Evolutionary conservation across 2,888 invertebrate genomes (phyloP).

Genomic region (Melinaea marsaeus): DNA sequence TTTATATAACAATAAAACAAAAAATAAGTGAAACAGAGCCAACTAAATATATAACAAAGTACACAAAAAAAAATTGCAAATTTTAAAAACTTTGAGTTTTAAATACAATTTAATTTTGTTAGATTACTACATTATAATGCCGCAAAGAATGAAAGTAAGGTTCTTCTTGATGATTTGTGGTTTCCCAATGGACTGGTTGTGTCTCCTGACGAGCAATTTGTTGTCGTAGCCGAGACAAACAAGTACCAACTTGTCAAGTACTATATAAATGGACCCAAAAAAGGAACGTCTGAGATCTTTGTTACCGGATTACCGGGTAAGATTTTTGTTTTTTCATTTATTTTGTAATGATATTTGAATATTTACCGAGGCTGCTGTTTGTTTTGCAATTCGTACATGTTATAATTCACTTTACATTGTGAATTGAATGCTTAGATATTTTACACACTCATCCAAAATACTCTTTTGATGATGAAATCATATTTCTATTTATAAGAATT

Average conservation of each 20-base stretch:
- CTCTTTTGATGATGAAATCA: no score
- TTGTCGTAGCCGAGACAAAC: constrained; percentile 87
- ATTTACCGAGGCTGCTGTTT: background rate
- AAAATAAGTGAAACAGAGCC: no score
- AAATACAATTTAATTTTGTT: constrained; percentile 29
- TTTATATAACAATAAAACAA: no score
- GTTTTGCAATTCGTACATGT: no score
- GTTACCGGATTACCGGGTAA: constrained; percentile 87
- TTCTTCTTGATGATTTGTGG: constrained; percentile 85
- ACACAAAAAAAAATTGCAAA: no score
- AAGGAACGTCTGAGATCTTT: constrained; percentile 88
- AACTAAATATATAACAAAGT: no score
- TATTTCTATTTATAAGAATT: no score
- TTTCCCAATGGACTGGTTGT: constrained; percentile 94
- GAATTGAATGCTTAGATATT: no score
- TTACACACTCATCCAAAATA: no score
- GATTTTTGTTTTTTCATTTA: constrained; percentile 1
- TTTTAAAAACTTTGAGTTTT: no score
- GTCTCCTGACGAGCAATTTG: constrained; percentile 87
- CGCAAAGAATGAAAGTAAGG: constrained; percentile 84
- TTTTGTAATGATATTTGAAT: background rate
- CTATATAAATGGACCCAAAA: constrained; percentile 87
- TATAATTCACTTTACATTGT: no score
- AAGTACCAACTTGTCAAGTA: constrained; percentile 84
- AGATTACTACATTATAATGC: constrained; percentile 91